Percentiles rank a stretch among this genome's conserved stretches.
These are phyloP conservation scores for Chanos chanos DNA, from an alignment of 2,797 vertebrate species.

Conservation along the genomic window DNA sequence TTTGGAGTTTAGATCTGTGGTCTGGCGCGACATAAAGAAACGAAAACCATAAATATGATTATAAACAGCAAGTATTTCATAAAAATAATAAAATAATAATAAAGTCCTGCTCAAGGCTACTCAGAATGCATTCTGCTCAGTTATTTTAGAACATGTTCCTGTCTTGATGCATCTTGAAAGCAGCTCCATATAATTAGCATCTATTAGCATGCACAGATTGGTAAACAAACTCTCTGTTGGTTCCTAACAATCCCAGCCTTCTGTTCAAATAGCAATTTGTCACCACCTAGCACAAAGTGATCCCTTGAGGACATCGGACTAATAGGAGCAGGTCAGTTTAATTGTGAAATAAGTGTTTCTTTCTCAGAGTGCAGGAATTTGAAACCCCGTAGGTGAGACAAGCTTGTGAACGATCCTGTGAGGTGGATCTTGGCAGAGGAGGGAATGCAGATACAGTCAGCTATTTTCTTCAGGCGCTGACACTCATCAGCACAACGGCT, in stretches of 20 bases:
- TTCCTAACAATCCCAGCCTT: conserved; percentile 33
- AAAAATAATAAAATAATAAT: neutral
- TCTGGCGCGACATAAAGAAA: no score
- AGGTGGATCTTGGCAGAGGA: conserved; percentile 36
- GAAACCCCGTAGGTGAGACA: conserved; percentile 54
- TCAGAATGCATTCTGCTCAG: neutral
- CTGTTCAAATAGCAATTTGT: conserved; percentile 61
- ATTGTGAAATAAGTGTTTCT: conserved; percentile 63
- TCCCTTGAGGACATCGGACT: conserved; percentile 44
- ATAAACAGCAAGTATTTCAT: no score
- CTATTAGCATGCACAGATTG: conserved; percentile 6
- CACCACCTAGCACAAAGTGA: conserved; percentile 42
- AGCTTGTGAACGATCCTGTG: conserved; percentile 4
- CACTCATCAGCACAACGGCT: conserved; percentile 24
- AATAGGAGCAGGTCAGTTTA: conserved; percentile 54
- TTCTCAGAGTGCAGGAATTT: conserved; percentile 51
- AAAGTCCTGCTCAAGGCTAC: neutral
- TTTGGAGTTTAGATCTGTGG: no score
- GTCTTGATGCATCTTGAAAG: neutral
- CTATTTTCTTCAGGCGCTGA: conserved; percentile 22
- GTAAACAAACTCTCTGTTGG: conserved; percentile 42
- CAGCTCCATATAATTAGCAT: neutral
- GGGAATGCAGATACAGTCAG: conserved; percentile 31
- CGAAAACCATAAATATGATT: no score
- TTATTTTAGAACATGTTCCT: neutral